A percentile compares a stretch with the other conserved stretches of the same genome.
phyloP scores from a whole-genome alignment of 2,888 invertebrate genomes.

The Zelleria hepariella region DNA sequence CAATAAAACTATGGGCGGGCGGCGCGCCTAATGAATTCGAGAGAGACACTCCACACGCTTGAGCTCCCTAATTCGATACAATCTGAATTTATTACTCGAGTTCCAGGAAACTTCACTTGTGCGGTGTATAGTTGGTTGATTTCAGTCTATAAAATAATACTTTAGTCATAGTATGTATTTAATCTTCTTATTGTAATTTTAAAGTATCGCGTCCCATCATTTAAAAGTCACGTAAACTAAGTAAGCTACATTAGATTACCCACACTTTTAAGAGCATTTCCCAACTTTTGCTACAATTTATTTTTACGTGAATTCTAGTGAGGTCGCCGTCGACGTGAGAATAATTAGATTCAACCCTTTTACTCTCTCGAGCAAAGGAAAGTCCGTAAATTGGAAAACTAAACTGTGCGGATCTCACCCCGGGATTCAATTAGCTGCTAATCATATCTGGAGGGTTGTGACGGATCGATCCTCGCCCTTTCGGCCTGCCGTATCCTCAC shows the following conservation, averaged over 20 bases:
- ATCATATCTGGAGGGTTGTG: constrained; percentile 69
- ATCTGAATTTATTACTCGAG: neutral
- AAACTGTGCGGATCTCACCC: constrained; percentile 67
- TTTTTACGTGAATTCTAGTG: constrained; percentile 3
- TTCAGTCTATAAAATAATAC: neutral
- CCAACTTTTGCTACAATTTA: neutral
- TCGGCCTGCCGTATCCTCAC: constrained; percentile 32
- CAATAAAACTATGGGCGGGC: constrained; percentile 35
- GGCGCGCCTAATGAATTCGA: neutral
- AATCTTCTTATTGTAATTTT: too few relatives aligned
- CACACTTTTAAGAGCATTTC: neutral
- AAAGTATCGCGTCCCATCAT: too few relatives aligned
- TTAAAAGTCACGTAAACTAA: too few relatives aligned
- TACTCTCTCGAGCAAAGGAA: constrained; percentile 49
- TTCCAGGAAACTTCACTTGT: neutral
- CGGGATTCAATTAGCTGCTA: constrained; percentile 69
- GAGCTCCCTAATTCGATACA: neutral
- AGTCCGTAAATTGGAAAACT: constrained; percentile 71
- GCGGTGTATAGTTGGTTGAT: neutral
- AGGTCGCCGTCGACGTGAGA: constrained; percentile 30
- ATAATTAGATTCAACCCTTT: constrained; percentile 70
- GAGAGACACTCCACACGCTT: neutral
- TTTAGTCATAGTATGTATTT: too few relatives aligned
- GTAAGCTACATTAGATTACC: neutral
- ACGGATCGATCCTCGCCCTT: constrained; percentile 47